These are phyloP conservation scores for Calliopsis andreniformis DNA, from an alignment of 1,140 invertebrate genomes.

Conservation along the genomic window DNA sequence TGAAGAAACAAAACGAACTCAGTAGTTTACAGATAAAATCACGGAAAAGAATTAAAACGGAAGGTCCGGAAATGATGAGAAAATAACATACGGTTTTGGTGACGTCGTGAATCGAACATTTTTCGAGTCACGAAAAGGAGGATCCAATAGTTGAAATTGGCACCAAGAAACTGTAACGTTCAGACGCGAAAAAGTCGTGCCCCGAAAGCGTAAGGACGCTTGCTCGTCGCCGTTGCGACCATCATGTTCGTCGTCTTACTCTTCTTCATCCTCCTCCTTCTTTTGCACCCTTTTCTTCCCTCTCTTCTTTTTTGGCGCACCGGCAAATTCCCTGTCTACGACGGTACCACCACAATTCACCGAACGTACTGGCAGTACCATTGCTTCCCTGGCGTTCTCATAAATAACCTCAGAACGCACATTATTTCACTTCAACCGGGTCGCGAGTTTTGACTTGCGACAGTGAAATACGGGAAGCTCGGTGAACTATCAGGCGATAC, in stretches of 20 bases:
- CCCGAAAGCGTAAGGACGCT: constrained; percentile 56
- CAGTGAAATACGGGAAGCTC: constrained; percentile 64
- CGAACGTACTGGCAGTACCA: constrained; percentile 51
- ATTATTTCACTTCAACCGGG: constrained; percentile 65
- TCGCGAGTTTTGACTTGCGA: constrained; percentile 65
- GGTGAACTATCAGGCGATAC: constrained; percentile 36
- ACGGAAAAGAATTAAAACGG: background rate
- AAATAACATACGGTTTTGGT: constrained; percentile 32
- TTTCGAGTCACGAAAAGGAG: constrained; percentile 14
- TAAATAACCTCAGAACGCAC: constrained; percentile 65
- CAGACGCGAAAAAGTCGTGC: constrained; percentile 62
- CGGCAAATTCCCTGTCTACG: constrained; percentile 59
- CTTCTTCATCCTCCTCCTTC: background rate
- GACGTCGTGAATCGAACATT: background rate
- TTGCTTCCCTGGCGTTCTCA: constrained; percentile 59
- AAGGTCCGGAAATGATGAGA: constrained; percentile 24
- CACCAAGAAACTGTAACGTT: constrained; percentile 57
- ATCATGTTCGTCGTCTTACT: constrained; percentile 4
- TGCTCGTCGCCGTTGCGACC: constrained; percentile 11
- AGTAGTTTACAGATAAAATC: too few species aligned
- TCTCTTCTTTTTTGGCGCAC: constrained; percentile 38
- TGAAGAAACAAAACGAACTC: too few species aligned
- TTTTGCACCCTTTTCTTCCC: background rate
- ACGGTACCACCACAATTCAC: constrained; percentile 60
- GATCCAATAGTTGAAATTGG: constrained; percentile 64